Evolutionary conservation across 2,888 invertebrate species (phyloP), one percentile per base, ranked within the genome.

Genomic region (Eurytoma adleriae): DNA sequence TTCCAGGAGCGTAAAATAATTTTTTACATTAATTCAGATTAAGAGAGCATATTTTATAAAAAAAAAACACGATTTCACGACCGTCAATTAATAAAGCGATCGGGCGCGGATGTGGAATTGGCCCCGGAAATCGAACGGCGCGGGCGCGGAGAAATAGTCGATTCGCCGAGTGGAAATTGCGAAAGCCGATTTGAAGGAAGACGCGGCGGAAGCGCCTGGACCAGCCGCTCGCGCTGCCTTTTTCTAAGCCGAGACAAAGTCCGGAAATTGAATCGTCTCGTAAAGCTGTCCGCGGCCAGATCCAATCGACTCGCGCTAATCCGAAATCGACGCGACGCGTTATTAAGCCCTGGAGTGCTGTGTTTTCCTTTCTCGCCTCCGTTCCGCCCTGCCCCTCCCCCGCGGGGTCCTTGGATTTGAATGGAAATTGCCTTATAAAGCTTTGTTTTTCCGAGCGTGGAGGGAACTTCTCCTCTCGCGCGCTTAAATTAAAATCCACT

Each of bases 211-310:
- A 14, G 18, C 30, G 27, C 24, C 52, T 52, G 16, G 27, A 57
- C 57, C 27, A 40, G 18, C 18, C 30, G 54, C 64, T 64, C 54
- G 50, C 54, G 48, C 4, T 3, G 16, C 4, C 10, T 10, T 56
- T 13, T 18, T 18, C 54, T 7, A 16, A 48, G 70, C 27, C 10
- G 12, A 71, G 68, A 69, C 69, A 72, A 50, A 54, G 56, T 7
- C 64, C 27, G 80, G 77, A 80, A 80, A 80, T 80, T 73, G 80
- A 80, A 80, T 73, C 30, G 69, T 16, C 20, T 59, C 5, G 61
- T 52, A 54, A 75, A 68, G 52, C 24, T 68, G 61, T 18, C 48
- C 57, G 56, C 4, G 20, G 56, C 50, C 24, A 61, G 18, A 61
- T 61, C 24, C 68, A 59, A 74, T 74, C 48, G 69, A 68, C 27